Conservation (phyloP, 2,888 invertebrate genomes). For the Eupithecia pulchellata region DNA sequence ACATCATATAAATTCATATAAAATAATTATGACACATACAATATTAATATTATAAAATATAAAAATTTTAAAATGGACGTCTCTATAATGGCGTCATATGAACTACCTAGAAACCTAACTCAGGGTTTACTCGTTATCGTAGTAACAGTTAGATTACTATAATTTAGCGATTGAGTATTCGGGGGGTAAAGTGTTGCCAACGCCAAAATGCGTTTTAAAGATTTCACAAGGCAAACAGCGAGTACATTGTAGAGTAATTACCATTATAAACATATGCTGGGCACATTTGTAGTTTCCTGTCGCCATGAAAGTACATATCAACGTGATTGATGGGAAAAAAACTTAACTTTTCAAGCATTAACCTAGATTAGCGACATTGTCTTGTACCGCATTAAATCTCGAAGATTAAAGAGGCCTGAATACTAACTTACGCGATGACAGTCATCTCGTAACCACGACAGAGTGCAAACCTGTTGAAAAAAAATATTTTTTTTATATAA, state of each 20-base stretch:
- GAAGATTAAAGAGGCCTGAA: not conserved
- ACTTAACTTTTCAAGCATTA: conserved; percentile 30
- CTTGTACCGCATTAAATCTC: not conserved
- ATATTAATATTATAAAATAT: too few relatives aligned
- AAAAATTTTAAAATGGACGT: too few relatives aligned
- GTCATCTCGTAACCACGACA: too few relatives aligned
- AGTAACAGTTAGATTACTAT: too few relatives aligned
- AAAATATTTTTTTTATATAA: too few relatives aligned
- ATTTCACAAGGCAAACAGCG: not conserved
- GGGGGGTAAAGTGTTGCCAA: not conserved
- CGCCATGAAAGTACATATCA: conserved; percentile 24
- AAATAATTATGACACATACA: too few relatives aligned
- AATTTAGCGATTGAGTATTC: not conserved
- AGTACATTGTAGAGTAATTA: conserved; percentile 51
- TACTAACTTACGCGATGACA: too few relatives aligned
- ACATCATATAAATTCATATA: too few relatives aligned
- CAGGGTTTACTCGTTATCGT: too few relatives aligned
- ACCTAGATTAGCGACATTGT: conserved; percentile 18
- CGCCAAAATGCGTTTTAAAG: not conserved
- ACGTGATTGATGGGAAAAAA: conserved; percentile 30
- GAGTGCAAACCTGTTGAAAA: too few relatives aligned
- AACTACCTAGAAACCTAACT: too few relatives aligned
- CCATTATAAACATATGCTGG: conserved; percentile 44
- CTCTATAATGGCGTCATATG: too few relatives aligned
- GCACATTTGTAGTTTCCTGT: conserved; percentile 49